Evolutionary conservation across 2,888 invertebrate genomes (phyloP).

Genomic region (Pomacea canaliculata): DNA sequence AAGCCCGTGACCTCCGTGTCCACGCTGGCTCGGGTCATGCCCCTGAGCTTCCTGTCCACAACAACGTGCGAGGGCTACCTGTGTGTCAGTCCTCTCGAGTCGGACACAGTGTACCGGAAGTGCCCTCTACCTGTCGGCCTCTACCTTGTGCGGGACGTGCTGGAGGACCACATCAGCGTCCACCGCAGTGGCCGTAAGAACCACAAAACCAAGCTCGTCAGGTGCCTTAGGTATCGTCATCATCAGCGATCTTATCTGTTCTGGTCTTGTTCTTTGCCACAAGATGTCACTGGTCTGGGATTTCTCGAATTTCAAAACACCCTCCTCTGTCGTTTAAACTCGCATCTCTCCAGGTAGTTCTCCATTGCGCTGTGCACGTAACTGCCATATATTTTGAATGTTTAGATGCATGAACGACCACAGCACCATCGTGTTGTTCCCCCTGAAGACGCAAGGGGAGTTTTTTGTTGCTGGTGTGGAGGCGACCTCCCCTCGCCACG

Average conservation of each 20-base stretch:
- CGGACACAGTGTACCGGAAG: constrained; percentile 18
- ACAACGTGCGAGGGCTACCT: constrained; percentile 12
- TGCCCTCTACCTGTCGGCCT: constrained; percentile 8
- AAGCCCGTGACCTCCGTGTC: constrained; percentile 9
- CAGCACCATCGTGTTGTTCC: constrained; percentile 7
- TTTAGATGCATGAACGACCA: constrained; percentile 2
- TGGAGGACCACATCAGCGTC: constrained; percentile 18
- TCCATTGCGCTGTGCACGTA: too few relatives aligned
- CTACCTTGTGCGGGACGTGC: constrained; percentile 14
- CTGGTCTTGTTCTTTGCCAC: too few relatives aligned
- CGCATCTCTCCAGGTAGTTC: too few relatives aligned
- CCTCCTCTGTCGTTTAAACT: too few relatives aligned
- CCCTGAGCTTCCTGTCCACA: neutral
- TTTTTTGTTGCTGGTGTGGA: constrained; percentile 13
- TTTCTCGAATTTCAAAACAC: too few relatives aligned
- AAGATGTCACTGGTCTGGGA: too few relatives aligned
- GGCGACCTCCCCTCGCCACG: constrained; percentile 14
- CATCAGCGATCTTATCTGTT: neutral
- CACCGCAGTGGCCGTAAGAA: neutral
- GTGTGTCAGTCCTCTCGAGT: constrained; percentile 20
- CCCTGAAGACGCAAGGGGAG: constrained; percentile 15
- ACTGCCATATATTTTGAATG: too few relatives aligned
- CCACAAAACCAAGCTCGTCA: constrained; percentile 12
- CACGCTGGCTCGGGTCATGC: constrained; percentile 22
- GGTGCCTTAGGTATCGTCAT: constrained; percentile 14